Evolutionary conservation across 2,888 invertebrate genomes (phyloP), one percentile per base, ranked within the genome.

Genomic region (Phaedon cochleariae): DNA sequence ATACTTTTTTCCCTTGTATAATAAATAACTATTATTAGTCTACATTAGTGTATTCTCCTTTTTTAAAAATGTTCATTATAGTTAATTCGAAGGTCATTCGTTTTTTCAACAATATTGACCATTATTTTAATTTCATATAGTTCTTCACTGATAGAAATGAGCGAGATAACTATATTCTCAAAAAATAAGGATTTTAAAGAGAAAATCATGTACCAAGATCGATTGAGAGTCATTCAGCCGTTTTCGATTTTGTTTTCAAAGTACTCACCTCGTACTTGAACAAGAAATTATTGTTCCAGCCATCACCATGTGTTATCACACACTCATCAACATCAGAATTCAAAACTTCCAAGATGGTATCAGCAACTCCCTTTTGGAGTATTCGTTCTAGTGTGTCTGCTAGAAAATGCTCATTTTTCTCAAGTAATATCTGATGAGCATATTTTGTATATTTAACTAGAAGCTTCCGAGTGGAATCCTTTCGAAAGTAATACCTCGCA

Each of bases 261-360:
- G n/a, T 5, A 62, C 57, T 46, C 60, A 61, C 65, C 61, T 61
- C 29, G 22, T 58, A 65, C 20, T 46, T 31, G 20, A 65, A 65
- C 61, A 65, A 48, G 18, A 65, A 55, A 41, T 65, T 65, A 15
- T 65, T 65, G 37, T 51, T 60, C 37, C 61, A 61, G 12, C 60
- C 57, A 61, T 65, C 65, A 26, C 53, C 55, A 61, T 65, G 65
- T 6, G 41, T 52, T 1, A 65, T 49, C 26, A 58, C 65, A n/a
- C 22, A 22, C 7, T 46, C 22, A 45, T 61, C 52, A 18, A 61
- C 41, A 21, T 53, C 31, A 34, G 29, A 57, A 9, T 52, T 18
- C 5, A 65, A 21, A 41, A 61, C 45, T 12, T 57, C 26, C 15
- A 34, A n/a, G 1, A 65, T 48, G 20, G 45, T 49, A 22, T 61